These are phyloP conservation scores for Brachypterus glaber DNA, from an alignment of 2,888 invertebrate genomes.

Conservation along the genomic window DNA sequence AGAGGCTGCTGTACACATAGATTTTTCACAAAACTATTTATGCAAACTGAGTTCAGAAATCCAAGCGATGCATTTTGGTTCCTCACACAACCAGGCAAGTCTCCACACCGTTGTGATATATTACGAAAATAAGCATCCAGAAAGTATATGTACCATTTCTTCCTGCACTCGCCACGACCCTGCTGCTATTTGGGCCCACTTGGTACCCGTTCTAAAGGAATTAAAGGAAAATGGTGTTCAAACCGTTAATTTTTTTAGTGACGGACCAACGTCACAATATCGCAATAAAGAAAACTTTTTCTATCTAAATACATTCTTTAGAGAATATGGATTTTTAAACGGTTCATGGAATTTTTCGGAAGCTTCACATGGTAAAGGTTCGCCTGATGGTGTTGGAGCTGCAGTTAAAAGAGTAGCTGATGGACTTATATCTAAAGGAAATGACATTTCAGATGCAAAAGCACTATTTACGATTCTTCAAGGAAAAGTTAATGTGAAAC, in stretches of 20 bases:
- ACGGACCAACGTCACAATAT: not conserved
- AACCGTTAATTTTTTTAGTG: not conserved
- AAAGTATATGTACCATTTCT: slow-evolving; percentile 5
- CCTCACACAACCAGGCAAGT: slow-evolving; percentile 7
- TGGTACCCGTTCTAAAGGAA: not conserved
- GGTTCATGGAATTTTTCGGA: not conserved
- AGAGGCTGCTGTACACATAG: slow-evolving; percentile 6
- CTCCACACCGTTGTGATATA: slow-evolving; percentile 4
- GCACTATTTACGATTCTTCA: not conserved
- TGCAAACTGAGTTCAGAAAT: slow-evolving; percentile 9
- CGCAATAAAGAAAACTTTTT: not conserved
- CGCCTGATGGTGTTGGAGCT: no score
- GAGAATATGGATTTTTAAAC: not conserved
- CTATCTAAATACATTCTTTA: not conserved
- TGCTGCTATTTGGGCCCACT: slow-evolving; percentile 4
- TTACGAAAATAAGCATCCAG: slow-evolving; percentile 3
- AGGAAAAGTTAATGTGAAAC: not conserved
- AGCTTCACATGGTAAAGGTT: not conserved
- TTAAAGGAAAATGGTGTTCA: no score
- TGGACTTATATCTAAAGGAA: not conserved
- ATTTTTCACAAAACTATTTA: slow-evolving; percentile 8
- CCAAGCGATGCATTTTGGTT: slow-evolving; percentile 9
- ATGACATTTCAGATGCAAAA: not conserved
- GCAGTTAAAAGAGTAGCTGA: no score
- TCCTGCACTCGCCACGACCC: slow-evolving; percentile 6